Evolutionary conservation across 2,888 invertebrate species (phyloP).

Genomic region (Galeopsomyia nigrocyanea): DNA sequence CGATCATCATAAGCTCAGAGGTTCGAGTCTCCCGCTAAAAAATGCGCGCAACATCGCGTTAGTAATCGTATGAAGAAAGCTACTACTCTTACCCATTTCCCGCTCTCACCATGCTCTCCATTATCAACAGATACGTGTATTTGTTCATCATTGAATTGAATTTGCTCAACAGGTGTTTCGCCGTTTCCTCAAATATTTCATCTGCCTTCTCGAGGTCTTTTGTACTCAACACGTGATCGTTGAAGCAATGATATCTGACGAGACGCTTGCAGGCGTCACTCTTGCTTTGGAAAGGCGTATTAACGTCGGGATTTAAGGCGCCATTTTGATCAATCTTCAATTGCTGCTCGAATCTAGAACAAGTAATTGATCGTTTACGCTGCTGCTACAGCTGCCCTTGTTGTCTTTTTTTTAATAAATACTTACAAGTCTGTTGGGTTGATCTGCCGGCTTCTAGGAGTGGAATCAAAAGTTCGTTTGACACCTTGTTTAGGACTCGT

Average conservation of each 20-base stretch:
- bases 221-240: conserved; percentile 75
- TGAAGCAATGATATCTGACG: conserved; percentile 82
- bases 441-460: conserved; percentile 63
- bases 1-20: conserved; percentile 83
- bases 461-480: conserved; percentile 64
- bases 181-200: conserved; percentile 78
- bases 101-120: conserved; percentile 81
- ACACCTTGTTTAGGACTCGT: conserved; percentile 64
- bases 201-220: conserved; percentile 79
- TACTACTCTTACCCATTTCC: no score
- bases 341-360: conserved; percentile 80
- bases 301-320: conserved; percentile 80
- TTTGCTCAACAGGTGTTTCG: conserved; percentile 78
- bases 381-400: neutral
- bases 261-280: conserved; percentile 83
- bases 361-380: conserved; percentile 26
- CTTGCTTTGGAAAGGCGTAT: conserved; percentile 78
- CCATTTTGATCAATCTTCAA: conserved; percentile 81
- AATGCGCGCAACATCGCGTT: conserved; percentile 37
- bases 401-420: conserved; percentile 14
- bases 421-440: conserved; percentile 67
- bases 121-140: conserved; percentile 79
- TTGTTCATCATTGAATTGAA: conserved; percentile 80
- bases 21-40: conserved; percentile 79
- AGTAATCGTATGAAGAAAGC: conserved; percentile 29